These are phyloP conservation scores for Mesaphorura yosii DNA, from an alignment of 1,140 invertebrate species.

Conservation along the genomic window DNA sequence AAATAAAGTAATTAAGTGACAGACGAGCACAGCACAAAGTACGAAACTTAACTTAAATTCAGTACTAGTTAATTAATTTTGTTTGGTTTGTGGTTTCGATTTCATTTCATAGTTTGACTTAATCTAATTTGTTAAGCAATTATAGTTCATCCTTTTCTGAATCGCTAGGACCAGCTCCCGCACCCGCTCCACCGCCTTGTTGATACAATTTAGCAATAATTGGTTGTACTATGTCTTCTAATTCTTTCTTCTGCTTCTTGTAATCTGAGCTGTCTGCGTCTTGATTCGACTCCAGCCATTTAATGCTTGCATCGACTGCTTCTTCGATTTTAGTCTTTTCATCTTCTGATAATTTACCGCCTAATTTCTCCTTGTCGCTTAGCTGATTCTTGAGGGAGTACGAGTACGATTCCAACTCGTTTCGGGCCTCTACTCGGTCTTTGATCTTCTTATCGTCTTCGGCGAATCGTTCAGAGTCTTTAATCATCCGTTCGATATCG, in stretches of 20 bases:
- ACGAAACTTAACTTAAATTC: no score
- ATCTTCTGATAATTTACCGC: constrained; percentile 74
- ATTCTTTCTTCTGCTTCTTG: constrained; percentile 93
- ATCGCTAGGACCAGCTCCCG: no score
- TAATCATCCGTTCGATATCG: constrained; percentile 97
- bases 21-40: no score
- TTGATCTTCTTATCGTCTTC: constrained; percentile 98
- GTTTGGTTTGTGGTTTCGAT: no score
- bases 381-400: constrained; percentile 98
- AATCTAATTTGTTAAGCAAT: not conserved
- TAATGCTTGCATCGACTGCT: constrained; percentile 91
- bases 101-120: not conserved
- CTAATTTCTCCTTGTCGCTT: constrained; percentile 93
- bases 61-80: no score
- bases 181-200: constrained; percentile 59
- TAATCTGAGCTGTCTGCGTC: constrained; percentile 89
- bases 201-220: constrained; percentile 97
- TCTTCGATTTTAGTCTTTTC: constrained; percentile 94
- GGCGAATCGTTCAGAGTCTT: constrained; percentile 95
- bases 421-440: constrained; percentile 88
- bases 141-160: constrained; percentile 58
- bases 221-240: constrained; percentile 90
- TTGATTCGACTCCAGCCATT: constrained; percentile 93
- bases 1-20: no score
- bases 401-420: constrained; percentile 92